Percentiles rank a stretch among this genome's conserved stretches.
Conservation (phyloP, 2,113 vertebrate genomes). For the Takifugu flavidus region DNA sequence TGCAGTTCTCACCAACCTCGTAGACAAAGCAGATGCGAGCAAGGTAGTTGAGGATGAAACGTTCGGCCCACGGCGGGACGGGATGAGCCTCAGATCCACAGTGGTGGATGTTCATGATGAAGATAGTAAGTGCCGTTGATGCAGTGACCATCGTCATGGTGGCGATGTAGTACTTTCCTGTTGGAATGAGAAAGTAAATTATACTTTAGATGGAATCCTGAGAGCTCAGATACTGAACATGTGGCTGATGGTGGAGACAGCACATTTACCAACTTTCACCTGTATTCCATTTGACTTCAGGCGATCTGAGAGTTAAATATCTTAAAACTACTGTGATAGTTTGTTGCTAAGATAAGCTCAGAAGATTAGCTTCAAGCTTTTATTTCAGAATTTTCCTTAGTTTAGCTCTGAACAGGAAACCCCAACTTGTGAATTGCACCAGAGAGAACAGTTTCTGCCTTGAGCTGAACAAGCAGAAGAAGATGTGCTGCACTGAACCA, state of each 20-base stretch:
- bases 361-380: background rate
- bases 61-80: constrained; percentile 80
- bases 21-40: constrained; percentile 81
- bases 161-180: constrained; percentile 93
- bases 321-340: too few relatives aligned
- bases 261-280: too few relatives aligned
- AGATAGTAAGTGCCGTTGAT: constrained; percentile 88
- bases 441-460: too few relatives aligned
- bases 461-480: too few relatives aligned
- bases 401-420: background rate
- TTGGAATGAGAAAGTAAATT: background rate
- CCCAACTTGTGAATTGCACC: too few relatives aligned
- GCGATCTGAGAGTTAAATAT: too few relatives aligned
- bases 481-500: too few relatives aligned
- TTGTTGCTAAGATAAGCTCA: too few relatives aligned
- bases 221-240: too few relatives aligned
- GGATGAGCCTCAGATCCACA: constrained; percentile 81
- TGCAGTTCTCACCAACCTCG: constrained; percentile 77
- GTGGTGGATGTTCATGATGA: constrained; percentile 94
- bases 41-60: constrained; percentile 79
- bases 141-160: constrained; percentile 92
- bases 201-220: background rate
- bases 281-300: too few relatives aligned
- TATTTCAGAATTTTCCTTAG: background rate
- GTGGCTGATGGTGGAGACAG: too few relatives aligned